phyloP scores from a whole-genome alignment of 1,140 invertebrate genomes.

The Heliconius hermathena region DNA sequence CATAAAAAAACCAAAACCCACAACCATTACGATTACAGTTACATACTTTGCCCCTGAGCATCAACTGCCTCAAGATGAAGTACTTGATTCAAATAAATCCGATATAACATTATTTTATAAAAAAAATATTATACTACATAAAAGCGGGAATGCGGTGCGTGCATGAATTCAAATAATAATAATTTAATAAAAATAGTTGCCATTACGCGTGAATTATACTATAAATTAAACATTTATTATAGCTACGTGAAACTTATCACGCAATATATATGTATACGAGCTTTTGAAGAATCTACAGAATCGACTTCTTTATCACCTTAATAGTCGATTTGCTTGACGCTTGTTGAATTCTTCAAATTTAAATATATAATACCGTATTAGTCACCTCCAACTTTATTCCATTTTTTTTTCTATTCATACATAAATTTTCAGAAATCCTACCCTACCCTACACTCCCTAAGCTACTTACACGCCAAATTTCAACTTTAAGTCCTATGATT shows the following conservation, averaged over 20 bases:
- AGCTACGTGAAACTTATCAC: conserved; percentile 8
- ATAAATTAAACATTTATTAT: conserved; percentile 5
- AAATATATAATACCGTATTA: neutral
- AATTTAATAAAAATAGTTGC: conserved; percentile 1
- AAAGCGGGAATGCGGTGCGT: neutral
- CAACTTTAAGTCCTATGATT: too few relatives aligned
- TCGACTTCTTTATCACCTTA: neutral
- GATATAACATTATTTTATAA: too few relatives aligned
- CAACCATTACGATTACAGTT: too few relatives aligned
- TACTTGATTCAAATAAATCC: too few relatives aligned
- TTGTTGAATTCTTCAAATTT: neutral
- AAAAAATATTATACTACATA: neutral
- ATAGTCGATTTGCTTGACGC: neutral
- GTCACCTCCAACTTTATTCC: too few relatives aligned
- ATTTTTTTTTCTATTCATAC: too few relatives aligned
- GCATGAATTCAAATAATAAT: neutral
- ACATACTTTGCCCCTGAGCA: too few relatives aligned
- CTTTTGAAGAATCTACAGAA: conserved; percentile 11
- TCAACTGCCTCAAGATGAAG: too few relatives aligned
- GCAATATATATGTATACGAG: conserved; percentile 2
- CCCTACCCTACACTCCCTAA: too few relatives aligned
- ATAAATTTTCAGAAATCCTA: too few relatives aligned
- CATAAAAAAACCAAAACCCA: too few relatives aligned
- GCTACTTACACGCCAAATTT: too few relatives aligned
- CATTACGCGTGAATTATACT: neutral